Evolutionary conservation across 2,888 invertebrate genomes (phyloP), one percentile per base, ranked within the genome.

Genomic region (Trisateles emortualis): DNA sequence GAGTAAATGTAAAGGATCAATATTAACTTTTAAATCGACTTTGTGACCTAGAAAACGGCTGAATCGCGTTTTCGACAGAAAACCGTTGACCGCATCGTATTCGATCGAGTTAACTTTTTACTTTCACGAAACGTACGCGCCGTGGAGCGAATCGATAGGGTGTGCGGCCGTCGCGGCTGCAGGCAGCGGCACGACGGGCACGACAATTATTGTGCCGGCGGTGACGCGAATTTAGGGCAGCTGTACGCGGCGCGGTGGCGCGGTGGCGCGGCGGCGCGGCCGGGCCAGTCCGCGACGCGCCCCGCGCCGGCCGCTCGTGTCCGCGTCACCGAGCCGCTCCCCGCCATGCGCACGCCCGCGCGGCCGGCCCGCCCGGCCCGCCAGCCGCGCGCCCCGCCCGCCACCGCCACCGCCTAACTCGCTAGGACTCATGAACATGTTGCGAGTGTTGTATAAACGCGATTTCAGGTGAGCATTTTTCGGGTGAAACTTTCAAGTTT

Each of bases 91-190:
- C 87, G 88, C 87, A 88, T 83, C 85, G 84, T 77, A 87, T 87
- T 87, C 84, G 86, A 87, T 87, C 84, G 89, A 84, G 88, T 87
- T 86, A 87, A 89, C 81, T 89, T 90, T 90, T 90, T 84, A 88
- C 84, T 88, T 87, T 87, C 84, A 87, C 86, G 84, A 79, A 82
- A 85, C 76, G 84, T 83, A 78, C 79, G 79, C 76, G 81, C 69
- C 60, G 64, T 62, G 68, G 69, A 56, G 67, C 39, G 86, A 87
- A 90, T 91, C 90, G 89, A 91, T 91, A 85, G 81, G 81, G 73
- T 72, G 84, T 84, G 83, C 86, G 86, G 85, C 82, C 83, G 84
- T 68, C 80, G 83, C 79, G 85, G 87, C 81, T 86, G 91, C 87
- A 86, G 87, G 88, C 88, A 83, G 87, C 83, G 76, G 82, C 81